These are phyloP conservation scores for Erebia palarica DNA, from an alignment of 2,888 invertebrate species.

Conservation along the genomic window DNA sequence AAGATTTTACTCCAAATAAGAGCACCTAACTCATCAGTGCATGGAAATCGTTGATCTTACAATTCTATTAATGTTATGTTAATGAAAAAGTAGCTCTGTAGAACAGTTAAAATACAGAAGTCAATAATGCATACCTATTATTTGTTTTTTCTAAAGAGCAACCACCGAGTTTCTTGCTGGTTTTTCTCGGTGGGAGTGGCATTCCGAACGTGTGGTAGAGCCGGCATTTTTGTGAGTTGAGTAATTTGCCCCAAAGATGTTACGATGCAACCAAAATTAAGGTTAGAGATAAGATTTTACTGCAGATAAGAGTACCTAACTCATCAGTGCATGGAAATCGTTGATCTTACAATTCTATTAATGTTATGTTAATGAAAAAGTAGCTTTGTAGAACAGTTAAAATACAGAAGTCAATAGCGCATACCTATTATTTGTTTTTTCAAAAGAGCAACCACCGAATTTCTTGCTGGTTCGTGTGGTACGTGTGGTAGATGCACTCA, in stretches of 20 bases:
- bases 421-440: too few relatives aligned
- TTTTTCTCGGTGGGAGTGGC: too few relatives aligned
- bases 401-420: too few relatives aligned
- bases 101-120: not conserved
- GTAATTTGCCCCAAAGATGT: constrained; percentile 25
- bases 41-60: not conserved
- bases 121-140: too few relatives aligned
- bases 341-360: not conserved
- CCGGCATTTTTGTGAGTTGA: constrained; percentile 36
- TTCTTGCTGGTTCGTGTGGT: too few relatives aligned
- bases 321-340: not conserved
- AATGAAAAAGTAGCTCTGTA: not conserved
- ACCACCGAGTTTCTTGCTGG: too few relatives aligned
- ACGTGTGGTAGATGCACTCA: too few relatives aligned
- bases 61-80: not conserved
- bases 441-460: too few relatives aligned
- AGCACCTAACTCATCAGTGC: not conserved
- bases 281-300: constrained; percentile 1
- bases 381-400: too few relatives aligned
- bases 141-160: too few relatives aligned
- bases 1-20: not conserved
- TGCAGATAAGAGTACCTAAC: not conserved
- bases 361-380: not conserved
- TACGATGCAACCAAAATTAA: not conserved
- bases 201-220: too few relatives aligned